These are phyloP conservation scores for Hybos culiciformis DNA, from an alignment of 2,888 invertebrate genomes.

Conservation along the genomic window DNA sequence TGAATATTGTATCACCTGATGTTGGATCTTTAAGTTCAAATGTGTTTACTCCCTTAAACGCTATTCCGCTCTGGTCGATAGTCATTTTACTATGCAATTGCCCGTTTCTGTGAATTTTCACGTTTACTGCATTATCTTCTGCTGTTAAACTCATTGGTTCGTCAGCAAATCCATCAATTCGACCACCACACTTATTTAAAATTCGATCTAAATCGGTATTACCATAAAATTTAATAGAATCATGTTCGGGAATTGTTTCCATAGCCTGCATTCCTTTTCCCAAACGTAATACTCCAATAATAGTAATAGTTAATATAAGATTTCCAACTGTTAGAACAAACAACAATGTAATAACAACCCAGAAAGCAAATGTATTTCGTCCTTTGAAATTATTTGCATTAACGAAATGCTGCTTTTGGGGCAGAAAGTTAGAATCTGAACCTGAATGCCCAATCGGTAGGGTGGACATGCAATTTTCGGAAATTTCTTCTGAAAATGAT, in stretches of 20 bases:
- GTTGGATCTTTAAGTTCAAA: conserved; percentile 55
- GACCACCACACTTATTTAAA: conserved; percentile 53
- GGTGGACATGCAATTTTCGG: conserved; percentile 26
- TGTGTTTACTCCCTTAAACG: conserved; percentile 51
- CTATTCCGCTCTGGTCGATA: conserved; percentile 52
- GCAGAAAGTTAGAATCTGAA: no score
- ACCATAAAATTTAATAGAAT: conserved; percentile 65
- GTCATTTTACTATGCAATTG: conserved; percentile 36
- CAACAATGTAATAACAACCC: conserved; percentile 59
- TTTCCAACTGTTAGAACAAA: conserved; percentile 65
- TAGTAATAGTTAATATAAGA: conserved; percentile 63
- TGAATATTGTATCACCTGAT: conserved; percentile 52
- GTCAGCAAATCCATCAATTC: conserved; percentile 44
- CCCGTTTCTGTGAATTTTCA: conserved; percentile 35
- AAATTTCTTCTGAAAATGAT: conserved; percentile 30
- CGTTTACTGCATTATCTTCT: conserved; percentile 26
- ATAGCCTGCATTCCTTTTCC: conserved; percentile 76
- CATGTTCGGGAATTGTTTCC: conserved; percentile 62
- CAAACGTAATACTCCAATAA: conserved; percentile 64
- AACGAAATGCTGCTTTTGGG: no score
- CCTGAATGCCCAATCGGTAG: conserved; percentile 10
- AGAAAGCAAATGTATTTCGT: conserved; percentile 52
- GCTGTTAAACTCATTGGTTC: conserved; percentile 39
- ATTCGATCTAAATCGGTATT: conserved; percentile 61
- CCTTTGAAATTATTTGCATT: no score